These are phyloP conservation scores for Chelonus insularis DNA, from an alignment of 1,140 invertebrate species.

Conservation along the genomic window DNA sequence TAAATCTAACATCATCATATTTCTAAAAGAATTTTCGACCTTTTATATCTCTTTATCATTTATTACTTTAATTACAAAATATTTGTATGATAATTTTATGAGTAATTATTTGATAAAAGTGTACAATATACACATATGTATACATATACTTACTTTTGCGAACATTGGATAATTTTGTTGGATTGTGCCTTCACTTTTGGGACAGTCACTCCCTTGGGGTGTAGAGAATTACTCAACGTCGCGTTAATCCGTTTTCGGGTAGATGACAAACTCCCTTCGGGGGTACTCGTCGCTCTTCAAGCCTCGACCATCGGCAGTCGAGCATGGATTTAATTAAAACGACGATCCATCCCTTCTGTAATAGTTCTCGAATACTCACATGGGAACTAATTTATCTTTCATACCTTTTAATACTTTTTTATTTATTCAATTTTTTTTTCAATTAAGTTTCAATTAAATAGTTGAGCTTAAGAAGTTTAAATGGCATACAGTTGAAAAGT, in stretches of 20 bases:
- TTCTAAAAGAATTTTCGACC: too few relatives aligned
- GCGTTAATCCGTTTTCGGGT: constrained; percentile 25
- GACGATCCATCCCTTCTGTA: constrained; percentile 1
- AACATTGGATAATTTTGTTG: constrained; percentile 14
- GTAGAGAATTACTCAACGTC: constrained; percentile 22
- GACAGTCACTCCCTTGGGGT: constrained; percentile 7
- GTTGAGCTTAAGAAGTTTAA: not conserved
- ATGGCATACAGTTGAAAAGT: too few relatives aligned
- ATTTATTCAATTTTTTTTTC: not conserved
- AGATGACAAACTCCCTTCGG: constrained; percentile 31
- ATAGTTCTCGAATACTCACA: constrained; percentile 8
- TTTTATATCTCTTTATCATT: too few relatives aligned
- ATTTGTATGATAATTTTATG: too few relatives aligned
- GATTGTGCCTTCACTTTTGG: constrained; percentile 6
- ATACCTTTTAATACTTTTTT: not conserved
- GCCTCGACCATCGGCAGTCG: constrained; percentile 26
- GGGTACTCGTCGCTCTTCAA: constrained; percentile 14
- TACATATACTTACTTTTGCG: not conserved
- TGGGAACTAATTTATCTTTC: constrained; percentile 9
- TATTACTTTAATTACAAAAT: too few relatives aligned
- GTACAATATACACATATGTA: too few relatives aligned
- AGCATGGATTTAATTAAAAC: constrained; percentile 35
- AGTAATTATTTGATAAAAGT: too few relatives aligned
- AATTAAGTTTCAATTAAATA: not conserved
- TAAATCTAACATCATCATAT: too few relatives aligned